These are phyloP conservation scores for Atherinomorus stipes DNA, from an alignment of 2,113 vertebrate genomes.

Conservation along the genomic window DNA sequence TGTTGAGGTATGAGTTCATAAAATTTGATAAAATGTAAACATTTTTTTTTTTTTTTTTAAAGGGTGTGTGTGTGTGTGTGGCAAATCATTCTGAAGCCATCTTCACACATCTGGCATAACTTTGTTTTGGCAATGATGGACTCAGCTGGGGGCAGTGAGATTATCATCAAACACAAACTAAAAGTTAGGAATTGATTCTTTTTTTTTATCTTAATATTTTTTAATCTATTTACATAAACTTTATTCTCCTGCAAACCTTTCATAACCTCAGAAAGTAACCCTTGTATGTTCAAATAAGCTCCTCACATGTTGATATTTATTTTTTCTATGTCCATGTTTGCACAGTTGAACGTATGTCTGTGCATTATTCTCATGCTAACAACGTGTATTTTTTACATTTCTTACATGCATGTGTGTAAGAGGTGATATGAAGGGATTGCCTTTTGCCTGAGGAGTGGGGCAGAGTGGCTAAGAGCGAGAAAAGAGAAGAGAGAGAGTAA, in stretches of 20 bases:
- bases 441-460: constrained; percentile 81
- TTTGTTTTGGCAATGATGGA: too few species aligned
- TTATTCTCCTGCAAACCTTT: background rate
- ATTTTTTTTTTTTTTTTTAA: too few species aligned
- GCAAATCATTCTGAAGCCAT: too few species aligned
- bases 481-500: constrained; percentile 58
- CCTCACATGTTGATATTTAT: background rate
- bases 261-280: too few species aligned
- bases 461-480: constrained; percentile 65
- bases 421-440: constrained; percentile 81
- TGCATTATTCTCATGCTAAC: constrained; percentile 29
- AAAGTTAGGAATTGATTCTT: too few species aligned
- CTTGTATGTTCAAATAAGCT: background rate
- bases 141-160: too few species aligned
- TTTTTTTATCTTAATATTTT: too few species aligned
- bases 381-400: constrained; percentile 5
- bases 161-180: too few species aligned
- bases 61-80: too few species aligned
- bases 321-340: background rate
- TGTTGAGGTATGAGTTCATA: background rate
- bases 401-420: constrained; percentile 12
- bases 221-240: background rate
- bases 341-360: background rate
- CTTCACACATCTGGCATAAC: too few species aligned
- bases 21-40: background rate